Percentiles rank a stretch among this genome's conserved stretches.
Evolutionary conservation across 2,797 vertebrate genomes (phyloP).

Genomic region (Sebastes matsubarae): DNA sequence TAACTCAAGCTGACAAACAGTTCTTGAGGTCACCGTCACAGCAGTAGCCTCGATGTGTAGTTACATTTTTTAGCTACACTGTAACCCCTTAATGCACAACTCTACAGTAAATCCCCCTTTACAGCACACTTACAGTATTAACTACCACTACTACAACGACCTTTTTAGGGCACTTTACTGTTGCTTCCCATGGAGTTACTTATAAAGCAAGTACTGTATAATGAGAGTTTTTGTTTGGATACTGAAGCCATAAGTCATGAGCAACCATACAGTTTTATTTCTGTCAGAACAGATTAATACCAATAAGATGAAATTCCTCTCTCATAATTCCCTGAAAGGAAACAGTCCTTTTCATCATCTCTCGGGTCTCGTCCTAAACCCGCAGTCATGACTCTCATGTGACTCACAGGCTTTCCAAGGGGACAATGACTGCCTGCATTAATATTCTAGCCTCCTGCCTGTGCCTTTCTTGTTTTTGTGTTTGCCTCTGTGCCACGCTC

Average conservation of each 20-base stretch:
- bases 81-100: neutral
- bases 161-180: neutral
- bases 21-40: neutral
- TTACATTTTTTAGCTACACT: neutral
- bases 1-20: neutral
- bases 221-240: neutral
- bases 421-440: conserved; percentile 44
- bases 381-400: conserved; percentile 38
- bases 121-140: neutral
- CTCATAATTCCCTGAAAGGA: conserved; percentile 23
- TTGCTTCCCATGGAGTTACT: neutral
- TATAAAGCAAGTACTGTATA: conserved; percentile 1
- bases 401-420: conserved; percentile 36
- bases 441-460: conserved; percentile 46
- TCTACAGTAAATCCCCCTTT: neutral
- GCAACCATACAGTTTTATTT: conserved; percentile 10
- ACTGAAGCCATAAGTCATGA: conserved; percentile 1
- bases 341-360: conserved; percentile 27
- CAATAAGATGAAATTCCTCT: neutral
- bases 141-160: neutral
- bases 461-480: conserved; percentile 41
- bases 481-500: conserved; percentile 16
- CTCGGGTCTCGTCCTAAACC: conserved; percentile 35
- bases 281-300: conserved; percentile 48
- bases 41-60: neutral